These are phyloP conservation scores for Piezodorus guildinii DNA, from an alignment of 1,140 invertebrate genomes.

Conservation along the genomic window DNA sequence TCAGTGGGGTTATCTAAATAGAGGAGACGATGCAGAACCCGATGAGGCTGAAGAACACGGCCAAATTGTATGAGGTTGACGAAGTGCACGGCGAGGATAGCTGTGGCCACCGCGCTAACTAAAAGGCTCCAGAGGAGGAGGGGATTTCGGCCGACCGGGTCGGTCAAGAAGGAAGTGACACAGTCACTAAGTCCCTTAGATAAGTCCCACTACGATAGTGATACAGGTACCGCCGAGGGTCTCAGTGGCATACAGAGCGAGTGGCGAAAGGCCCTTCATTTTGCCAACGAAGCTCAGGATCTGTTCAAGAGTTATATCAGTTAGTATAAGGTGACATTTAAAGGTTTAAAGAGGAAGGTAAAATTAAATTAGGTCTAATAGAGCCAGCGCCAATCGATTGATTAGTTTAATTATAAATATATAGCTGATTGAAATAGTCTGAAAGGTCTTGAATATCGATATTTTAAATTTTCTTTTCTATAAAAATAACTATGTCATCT, in stretches of 20 bases:
- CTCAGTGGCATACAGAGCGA: neutral
- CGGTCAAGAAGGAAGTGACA: slow-evolving; percentile 33
- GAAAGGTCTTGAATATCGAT: too few species aligned
- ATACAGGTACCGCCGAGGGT: neutral
- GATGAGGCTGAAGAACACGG: slow-evolving; percentile 8
- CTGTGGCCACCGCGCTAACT: slow-evolving; percentile 16
- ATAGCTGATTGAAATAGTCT: too few species aligned
- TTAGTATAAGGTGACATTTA: too few species aligned
- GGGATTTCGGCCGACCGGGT: slow-evolving; percentile 36
- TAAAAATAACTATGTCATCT: too few species aligned
- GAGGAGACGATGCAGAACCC: slow-evolving; percentile 7
- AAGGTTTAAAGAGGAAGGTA: too few species aligned
- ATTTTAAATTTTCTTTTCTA: too few species aligned
- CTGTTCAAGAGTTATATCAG: neutral
- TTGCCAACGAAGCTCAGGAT: neutral
- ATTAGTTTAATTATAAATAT: too few species aligned
- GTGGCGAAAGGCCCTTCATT: neutral
- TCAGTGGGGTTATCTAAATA: slow-evolving; percentile 19
- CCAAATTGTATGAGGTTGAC: neutral
- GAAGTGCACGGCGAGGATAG: slow-evolving; percentile 21
- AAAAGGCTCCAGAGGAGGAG: slow-evolving; percentile 35
- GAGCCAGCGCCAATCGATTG: too few species aligned
- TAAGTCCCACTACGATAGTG: slow-evolving; percentile 14
- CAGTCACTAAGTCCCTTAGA: slow-evolving; percentile 29
- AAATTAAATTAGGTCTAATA: too few species aligned